Base-by-base conservation (phyloP, 2,888 invertebrate species). In the Diaperis boleti region DNA sequence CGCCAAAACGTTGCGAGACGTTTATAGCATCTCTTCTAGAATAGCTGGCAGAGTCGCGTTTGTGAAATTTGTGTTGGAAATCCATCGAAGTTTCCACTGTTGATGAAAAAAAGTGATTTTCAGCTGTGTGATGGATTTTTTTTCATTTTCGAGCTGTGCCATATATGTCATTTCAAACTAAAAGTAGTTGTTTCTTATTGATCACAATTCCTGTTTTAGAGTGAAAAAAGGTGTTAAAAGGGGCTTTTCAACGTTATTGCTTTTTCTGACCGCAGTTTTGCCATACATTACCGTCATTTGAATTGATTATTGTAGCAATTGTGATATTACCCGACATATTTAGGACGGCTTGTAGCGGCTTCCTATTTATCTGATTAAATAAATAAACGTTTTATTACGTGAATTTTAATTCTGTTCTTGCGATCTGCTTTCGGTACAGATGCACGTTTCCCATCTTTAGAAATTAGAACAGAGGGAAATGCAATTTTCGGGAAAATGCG, bases 261-360 rank as follows among this genome's bases (percentile, higher is more conserved):
- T n/a, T 37, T 59, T 37, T 61, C 26, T 55, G 29, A 11, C 18
- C 35, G 45, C 45, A 35, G 11, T 62, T 62, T 50, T 62, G 37
- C 42, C 39, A 35, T 57, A 47, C 52, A 57, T 57, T 62, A 62
- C 72, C 62, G 68, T 70, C 67, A 71, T 74, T 73, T 71, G 70
- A 74, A 74, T 75, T 74, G 72, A 74, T 72, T 68, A 69, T 66
- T 66, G 60, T 62, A 54, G 62, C 64, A 64, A 63, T 65, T 63
- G 66, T 57, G 31, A 52, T 64, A 59, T 60, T 45, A 60, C 63
- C 66, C 68, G 61, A 71, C 67, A 68, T 72, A 71, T 74, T 74
- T 68, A 73, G 74, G 67, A 74, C 47, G 70, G 69, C 13, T 71
- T 66, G 70, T 73, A 74, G 66, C 66, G 59, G 62, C 67, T 63